Base-by-base conservation (phyloP, 2,113 vertebrate genomes). In the Melanostigma gelatinosum region DNA sequence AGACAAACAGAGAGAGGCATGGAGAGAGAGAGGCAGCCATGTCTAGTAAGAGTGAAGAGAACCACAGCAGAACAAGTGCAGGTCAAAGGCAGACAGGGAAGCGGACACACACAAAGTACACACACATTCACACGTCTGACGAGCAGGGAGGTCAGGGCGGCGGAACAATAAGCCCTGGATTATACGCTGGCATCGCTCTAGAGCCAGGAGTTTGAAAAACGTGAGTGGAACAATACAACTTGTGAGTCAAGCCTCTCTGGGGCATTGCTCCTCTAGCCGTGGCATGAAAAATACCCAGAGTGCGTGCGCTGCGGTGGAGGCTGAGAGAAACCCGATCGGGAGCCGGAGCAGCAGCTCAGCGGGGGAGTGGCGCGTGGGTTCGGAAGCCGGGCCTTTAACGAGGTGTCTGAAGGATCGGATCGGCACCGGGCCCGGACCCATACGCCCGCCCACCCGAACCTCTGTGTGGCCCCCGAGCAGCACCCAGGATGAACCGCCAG, bases 351-450 rank as follows among this genome's bases (percentile, higher is more conserved):
- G 74, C 77, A 62, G 84, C 80, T 77, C 87, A 50, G 84, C 16
- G 4, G 82, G 84, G 85, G 79, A 1, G 55, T 9, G 22, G 73
- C 2, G 20, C 77, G 90, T 81, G 70, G 79, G 68, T 80, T 87
- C 75, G 52, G 80, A 80, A 69, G 67, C 80, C 24, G 10, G 68
- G 42, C 65, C 83, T 90, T 81, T 88, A 89, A 92, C 20, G 88
- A 93, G 88, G 92, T 91, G 90, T 66, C 57, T 63, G 73, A 74
- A 62, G 50, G 85, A 91, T 84, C 32, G 61, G 29, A 55, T 77
- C 57, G 0, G 77, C 75, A 24, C 48, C 4, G 40, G 55, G 52
- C 52, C 68, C 57, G 61, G 77, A 54, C 68, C 69, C 50, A 83
- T 83, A 61, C 50, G 36, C 67, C 83, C 76, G 38, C 72, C 61